These are phyloP conservation scores for Labroides dimidiatus DNA, from an alignment of 2,797 vertebrate genomes.

Conservation along the genomic window DNA sequence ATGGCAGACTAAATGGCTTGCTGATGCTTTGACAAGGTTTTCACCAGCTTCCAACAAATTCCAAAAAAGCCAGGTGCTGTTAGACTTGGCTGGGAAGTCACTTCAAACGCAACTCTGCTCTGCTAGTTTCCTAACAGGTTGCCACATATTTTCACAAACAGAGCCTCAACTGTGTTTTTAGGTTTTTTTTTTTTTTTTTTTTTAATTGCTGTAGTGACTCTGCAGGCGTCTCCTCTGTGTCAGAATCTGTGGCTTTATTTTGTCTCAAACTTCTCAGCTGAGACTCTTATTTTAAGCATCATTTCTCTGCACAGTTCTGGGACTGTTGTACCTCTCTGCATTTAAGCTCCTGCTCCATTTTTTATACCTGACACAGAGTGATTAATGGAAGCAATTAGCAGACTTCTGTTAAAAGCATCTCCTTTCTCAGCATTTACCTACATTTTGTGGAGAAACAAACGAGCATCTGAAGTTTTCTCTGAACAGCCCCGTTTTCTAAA, in stretches of 20 bases:
- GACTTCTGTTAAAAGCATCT: not conserved
- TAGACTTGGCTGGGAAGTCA: slow-evolving; percentile 20
- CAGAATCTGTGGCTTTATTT: slow-evolving; percentile 1
- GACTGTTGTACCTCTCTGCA: not conserved
- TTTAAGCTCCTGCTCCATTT: not conserved
- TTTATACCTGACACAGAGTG: not conserved
- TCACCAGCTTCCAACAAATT: slow-evolving; percentile 51
- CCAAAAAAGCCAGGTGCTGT: slow-evolving; percentile 37
- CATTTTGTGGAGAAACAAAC: not conserved
- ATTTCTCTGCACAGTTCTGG: not conserved
- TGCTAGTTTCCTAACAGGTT: not conserved
- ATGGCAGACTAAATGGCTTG: slow-evolving; percentile 53
- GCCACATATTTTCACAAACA: slow-evolving; percentile 1
- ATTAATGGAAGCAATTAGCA: slow-evolving; percentile 13
- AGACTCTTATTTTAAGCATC: not conserved
- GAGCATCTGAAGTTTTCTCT: not conserved
- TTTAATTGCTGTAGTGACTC: slow-evolving; percentile 18
- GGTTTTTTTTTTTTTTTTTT: too few relatives aligned
- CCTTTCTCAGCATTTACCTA: not conserved
- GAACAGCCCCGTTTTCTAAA: not conserved
- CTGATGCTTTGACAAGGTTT: slow-evolving; percentile 55
- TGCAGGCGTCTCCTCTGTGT: slow-evolving; percentile 5
- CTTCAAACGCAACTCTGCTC: not conserved
- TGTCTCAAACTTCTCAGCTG: not conserved
- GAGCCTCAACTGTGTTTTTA: slow-evolving; percentile 1